Evolutionary conservation across 2,888 invertebrate genomes (phyloP).

Genomic region (Leptopilina syphax): DNA sequence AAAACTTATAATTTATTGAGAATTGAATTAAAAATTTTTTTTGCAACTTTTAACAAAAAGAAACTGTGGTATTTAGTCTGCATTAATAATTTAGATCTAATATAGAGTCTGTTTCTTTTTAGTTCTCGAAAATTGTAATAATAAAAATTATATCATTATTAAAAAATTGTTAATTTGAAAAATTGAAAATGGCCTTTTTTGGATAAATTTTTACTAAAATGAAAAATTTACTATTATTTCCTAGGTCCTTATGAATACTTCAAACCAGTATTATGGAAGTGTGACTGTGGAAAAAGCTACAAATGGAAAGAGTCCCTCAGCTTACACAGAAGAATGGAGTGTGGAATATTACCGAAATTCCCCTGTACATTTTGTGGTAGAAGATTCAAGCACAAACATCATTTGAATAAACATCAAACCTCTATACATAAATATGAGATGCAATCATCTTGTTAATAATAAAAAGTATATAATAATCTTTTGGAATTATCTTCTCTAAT

Average conservation of each 20-base stretch:
- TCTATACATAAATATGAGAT: conserved; percentile 51
- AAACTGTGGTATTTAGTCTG: background rate
- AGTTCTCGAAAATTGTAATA: background rate
- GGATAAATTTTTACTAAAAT: background rate
- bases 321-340: conserved; percentile 69
- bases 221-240: conserved; percentile 20
- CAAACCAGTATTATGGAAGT: conserved; percentile 62
- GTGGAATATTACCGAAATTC: conserved; percentile 72
- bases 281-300: conserved; percentile 71
- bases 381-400: conserved; percentile 71
- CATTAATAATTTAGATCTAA: background rate
- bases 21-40: background rate
- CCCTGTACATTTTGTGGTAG: conserved; percentile 68
- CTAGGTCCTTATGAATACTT: background rate
- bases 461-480: conserved; percentile 19
- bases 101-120: background rate
- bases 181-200: background rate
- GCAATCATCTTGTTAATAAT: conserved; percentile 28
- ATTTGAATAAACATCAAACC: conserved; percentile 63
- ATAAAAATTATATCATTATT: background rate
- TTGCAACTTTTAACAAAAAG: background rate
- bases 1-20: too few species aligned
- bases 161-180: background rate
- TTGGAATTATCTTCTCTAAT: background rate
- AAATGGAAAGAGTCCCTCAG: conserved; percentile 70